Evolutionary conservation across 2,113 vertebrate genomes (phyloP).

Genomic region (Hemiscyllium ocellatum): DNA sequence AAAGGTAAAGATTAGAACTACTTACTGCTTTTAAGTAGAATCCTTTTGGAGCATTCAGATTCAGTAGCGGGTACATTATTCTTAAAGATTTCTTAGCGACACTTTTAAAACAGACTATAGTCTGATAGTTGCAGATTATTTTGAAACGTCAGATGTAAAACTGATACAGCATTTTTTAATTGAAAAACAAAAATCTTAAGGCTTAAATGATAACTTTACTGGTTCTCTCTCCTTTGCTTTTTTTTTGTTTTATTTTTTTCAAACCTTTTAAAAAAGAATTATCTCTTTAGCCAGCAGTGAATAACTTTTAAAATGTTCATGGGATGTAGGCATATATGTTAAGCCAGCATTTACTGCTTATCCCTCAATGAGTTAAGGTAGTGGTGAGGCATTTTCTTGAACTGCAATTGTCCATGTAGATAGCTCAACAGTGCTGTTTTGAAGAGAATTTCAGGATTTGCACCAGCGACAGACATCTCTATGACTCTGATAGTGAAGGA

Average conservation of each 20-base stretch:
- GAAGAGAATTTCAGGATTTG: no score
- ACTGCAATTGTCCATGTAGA: no score
- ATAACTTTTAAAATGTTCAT: no score
- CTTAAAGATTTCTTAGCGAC: conserved; percentile 12
- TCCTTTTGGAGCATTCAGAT: neutral
- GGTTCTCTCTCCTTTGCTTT: neutral
- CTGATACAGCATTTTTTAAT: neutral
- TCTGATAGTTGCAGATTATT: neutral
- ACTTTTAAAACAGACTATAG: neutral
- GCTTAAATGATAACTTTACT: neutral
- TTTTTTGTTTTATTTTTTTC: neutral
- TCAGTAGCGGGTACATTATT: neutral
- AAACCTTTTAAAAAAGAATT: neutral
- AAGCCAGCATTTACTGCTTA: no score
- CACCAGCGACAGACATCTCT: no score
- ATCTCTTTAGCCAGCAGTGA: neutral
- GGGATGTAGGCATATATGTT: no score
- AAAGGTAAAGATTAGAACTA: conserved; percentile 60
- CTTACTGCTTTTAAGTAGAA: neutral
- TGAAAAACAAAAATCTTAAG: neutral
- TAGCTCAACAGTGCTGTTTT: no score
- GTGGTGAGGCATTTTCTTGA: no score
- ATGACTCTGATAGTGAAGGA: no score
- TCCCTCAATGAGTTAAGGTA: no score
- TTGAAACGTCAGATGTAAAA: neutral